These are phyloP conservation scores for Oryzias sinensis DNA, from an alignment of 2,797 vertebrate species.

Conservation along the genomic window DNA sequence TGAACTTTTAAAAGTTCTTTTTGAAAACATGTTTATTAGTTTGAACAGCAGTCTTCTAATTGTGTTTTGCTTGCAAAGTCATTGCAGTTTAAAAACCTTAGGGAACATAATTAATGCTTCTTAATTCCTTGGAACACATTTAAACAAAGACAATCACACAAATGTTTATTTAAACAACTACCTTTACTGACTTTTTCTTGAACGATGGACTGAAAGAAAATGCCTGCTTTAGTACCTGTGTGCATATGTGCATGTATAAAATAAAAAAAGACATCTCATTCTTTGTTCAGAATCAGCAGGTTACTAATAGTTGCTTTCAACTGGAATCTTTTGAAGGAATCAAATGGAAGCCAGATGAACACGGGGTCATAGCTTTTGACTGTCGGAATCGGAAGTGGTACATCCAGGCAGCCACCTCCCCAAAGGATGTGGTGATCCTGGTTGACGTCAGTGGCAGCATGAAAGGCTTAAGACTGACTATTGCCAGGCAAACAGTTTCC, in stretches of 20 bases:
- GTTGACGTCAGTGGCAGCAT: conserved; percentile 97
- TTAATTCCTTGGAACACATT: not conserved
- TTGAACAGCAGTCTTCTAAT: not conserved
- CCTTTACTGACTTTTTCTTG: too few relatives aligned
- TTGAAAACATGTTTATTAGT: not conserved
- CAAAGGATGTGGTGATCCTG: conserved; percentile 95
- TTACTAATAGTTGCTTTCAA: not conserved
- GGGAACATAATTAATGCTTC: not conserved
- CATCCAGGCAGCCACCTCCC: conserved; percentile 97
- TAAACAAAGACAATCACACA: too few relatives aligned
- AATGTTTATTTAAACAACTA: too few relatives aligned
- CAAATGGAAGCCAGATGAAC: conserved; percentile 97
- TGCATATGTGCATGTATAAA: too few relatives aligned
- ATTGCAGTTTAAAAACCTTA: not conserved
- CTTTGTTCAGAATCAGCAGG: too few relatives aligned
- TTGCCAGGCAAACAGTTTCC: conserved; percentile 95
- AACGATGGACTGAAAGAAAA: too few relatives aligned
- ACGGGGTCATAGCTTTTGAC: conserved; percentile 97
- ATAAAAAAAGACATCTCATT: too few relatives aligned
- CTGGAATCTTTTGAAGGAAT: conserved; percentile 79
- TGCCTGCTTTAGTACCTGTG: too few relatives aligned
- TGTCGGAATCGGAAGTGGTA: conserved; percentile 99
- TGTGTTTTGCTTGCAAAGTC: not conserved
- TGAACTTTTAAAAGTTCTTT: too few relatives aligned
- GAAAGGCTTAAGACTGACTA: conserved; percentile 95